Base-by-base conservation (phyloP, 1,140 invertebrate species). In the Bombus impatiens region DNA sequence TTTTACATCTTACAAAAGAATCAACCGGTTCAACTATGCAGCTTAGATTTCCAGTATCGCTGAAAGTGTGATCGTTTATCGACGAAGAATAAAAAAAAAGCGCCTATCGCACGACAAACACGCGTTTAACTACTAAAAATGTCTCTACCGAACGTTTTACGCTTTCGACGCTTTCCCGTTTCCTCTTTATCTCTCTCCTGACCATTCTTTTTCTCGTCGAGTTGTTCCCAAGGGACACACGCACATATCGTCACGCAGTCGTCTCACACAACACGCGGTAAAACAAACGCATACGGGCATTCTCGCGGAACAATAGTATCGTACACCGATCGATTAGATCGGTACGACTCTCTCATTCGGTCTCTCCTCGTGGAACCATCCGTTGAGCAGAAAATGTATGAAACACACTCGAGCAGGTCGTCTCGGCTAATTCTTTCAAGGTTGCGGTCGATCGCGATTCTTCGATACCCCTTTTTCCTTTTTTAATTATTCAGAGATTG, bases 1-100 rank as follows among this genome's bases (percentile, higher is more conserved):
- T 62, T 90, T 91, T 65, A 88, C 88, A 92, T 91, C 80, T 92
- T 94, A 94, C 85, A 92, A 75, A 89, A 80, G 28, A 70, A 78
- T 84, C 82, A 44, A 42, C 57, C 84, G 75, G 68, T 75, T 82
- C 76, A 83, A 83, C 67, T 68, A 74, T 44, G 65, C 59, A 53
- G n/a, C 67, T 37, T 40, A 53, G 9, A 25, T 37, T 77, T 44
- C 68, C 74, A 3, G 37, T 42, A 44, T 78, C 57, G 57, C 40
- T n/a, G 57, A 32, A 35, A 67, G n/a, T 32, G 76, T 44, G 84
- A 53, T 62, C 47, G 65, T 70, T 42, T 53, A 12, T 59, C 42
- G 32, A 76, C 12, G 35, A 59, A 25, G 44, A 40, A 47, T 15
- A 47, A 79, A 84, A 62, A 84, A 86, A 84, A 90, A 91, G 76